phyloP scores from a whole-genome alignment of 2,113 vertebrate genomes.

The Myrmophylax atrothorax region DNA sequence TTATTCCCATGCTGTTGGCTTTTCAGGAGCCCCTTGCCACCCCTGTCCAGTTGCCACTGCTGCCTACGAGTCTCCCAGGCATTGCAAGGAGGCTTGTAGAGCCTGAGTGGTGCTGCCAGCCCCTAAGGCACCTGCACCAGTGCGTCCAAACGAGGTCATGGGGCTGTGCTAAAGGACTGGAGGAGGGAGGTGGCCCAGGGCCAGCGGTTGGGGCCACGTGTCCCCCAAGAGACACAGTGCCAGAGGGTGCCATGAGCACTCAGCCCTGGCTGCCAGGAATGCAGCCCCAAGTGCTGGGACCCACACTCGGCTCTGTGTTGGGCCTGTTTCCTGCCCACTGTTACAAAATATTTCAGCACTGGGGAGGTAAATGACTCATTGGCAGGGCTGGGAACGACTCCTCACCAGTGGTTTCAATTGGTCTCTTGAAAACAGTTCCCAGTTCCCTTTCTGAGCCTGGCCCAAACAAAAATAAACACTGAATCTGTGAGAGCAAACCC shows the following conservation, averaged over 20 bases:
- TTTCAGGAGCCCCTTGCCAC: not conserved
- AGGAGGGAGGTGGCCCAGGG: not conserved
- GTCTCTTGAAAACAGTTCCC: not conserved
- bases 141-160: accelerated
- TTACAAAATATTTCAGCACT: not conserved
- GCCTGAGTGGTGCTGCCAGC: not conserved
- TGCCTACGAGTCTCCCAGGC: not conserved
- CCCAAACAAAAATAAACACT: slow-evolving; percentile 15
- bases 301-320: accelerated
- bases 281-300: accelerated
- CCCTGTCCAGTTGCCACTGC: not conserved
- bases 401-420: slow-evolving; percentile 24
- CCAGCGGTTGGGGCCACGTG: not conserved
- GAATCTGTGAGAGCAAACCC: not conserved
- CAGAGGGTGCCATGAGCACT: not conserved
- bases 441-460: slow-evolving; percentile 41
- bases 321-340: not conserved
- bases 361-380: not conserved
- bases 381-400: not conserved
- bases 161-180: not conserved
- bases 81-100: not conserved
- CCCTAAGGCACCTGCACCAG: accelerated
- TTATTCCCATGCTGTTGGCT: not conserved
- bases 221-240: not conserved
- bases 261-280: not conserved